Percentiles rank a stretch among this genome's conserved stretches.
Evolutionary conservation across 2,113 vertebrate genomes (phyloP).

Genomic region (Daboia siamensis): DNA sequence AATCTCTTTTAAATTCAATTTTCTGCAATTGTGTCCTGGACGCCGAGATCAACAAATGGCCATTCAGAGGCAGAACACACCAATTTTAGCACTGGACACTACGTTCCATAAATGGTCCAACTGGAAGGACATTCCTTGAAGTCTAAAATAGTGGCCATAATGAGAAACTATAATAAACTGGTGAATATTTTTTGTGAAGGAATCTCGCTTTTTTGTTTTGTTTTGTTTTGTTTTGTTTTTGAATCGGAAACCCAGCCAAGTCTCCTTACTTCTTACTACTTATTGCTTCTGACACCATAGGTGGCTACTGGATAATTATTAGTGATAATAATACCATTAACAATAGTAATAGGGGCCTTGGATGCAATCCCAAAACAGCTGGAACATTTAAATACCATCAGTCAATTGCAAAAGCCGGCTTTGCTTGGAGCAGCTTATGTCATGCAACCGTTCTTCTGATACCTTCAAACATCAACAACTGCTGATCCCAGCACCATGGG

Average conservation of each 20-base stretch:
- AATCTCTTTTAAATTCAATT: constrained; percentile 27
- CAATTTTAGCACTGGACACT: background rate
- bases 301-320: background rate
- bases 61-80: background rate
- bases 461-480: too few relatives aligned
- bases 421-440: too few relatives aligned
- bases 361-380: background rate
- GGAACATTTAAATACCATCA: too few relatives aligned
- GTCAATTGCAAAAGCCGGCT: too few relatives aligned
- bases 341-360: background rate
- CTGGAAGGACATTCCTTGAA: background rate
- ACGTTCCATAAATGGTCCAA: background rate
- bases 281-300: background rate
- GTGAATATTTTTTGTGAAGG: background rate
- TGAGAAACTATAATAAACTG: background rate
- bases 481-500: too few relatives aligned
- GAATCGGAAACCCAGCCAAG: background rate
- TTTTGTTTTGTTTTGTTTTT: background rate
- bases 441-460: too few relatives aligned
- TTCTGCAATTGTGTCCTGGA: constrained; percentile 11
- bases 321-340: background rate
- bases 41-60: constrained; percentile 16
- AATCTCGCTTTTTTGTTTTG: background rate
- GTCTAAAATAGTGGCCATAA: background rate
- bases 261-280: too few relatives aligned